Conservation (phyloP, 2,888 invertebrate species). For the Drosophila helvetica region DNA sequence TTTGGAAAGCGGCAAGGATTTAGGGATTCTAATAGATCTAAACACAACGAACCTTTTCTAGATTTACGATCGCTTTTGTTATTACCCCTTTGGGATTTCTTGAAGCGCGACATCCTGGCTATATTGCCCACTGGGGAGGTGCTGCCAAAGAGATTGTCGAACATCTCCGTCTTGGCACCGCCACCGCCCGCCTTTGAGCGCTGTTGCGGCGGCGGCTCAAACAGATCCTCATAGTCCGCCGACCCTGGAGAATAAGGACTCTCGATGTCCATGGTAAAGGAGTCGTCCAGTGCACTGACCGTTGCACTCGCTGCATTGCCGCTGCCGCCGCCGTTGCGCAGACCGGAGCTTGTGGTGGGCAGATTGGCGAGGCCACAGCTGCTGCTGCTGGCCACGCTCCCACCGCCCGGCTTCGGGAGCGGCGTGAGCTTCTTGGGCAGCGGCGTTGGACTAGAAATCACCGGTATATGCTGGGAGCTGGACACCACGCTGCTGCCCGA, state of each 20-base stretch:
- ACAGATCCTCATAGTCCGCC: slow-evolving; percentile 94
- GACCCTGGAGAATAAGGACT: slow-evolving; percentile 96
- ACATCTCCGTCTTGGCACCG: slow-evolving; percentile 83
- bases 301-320: slow-evolving; percentile 41
- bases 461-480: slow-evolving; percentile 80
- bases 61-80: slow-evolving; percentile 69
- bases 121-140: slow-evolving; percentile 83
- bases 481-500: slow-evolving; percentile 60
- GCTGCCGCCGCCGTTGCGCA: slow-evolving; percentile 62
- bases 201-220: slow-evolving; percentile 88
- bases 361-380: slow-evolving; percentile 54
- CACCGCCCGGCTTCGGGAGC: slow-evolving; percentile 73
- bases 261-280: slow-evolving; percentile 87
- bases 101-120: slow-evolving; percentile 66
- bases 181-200: slow-evolving; percentile 55
- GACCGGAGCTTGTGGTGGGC: slow-evolving; percentile 49
- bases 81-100: slow-evolving; percentile 56
- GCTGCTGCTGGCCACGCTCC: slow-evolving; percentile 77
- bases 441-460: slow-evolving; percentile 82
- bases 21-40: slow-evolving; percentile 5
- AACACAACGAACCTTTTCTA: slow-evolving; percentile 82
- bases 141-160: slow-evolving; percentile 88
- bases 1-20: slow-evolving; percentile 2
- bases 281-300: slow-evolving; percentile 84
- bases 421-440: slow-evolving; percentile 71